phyloP scores from a whole-genome alignment of 2,113 vertebrate species.

The Pteronura brasiliensis region DNA sequence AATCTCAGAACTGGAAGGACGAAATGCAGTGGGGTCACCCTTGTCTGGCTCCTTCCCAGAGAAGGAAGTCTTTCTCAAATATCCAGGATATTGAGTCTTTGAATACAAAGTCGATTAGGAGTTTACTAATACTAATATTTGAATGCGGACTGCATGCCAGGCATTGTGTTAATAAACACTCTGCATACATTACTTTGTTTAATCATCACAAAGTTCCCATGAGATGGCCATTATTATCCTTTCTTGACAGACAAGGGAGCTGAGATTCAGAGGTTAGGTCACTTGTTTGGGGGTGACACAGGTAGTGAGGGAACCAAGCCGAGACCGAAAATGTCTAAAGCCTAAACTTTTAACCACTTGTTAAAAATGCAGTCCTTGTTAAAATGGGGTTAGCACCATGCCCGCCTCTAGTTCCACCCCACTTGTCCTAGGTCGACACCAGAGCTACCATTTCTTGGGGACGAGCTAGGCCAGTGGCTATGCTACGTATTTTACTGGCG shows the following conservation, averaged over 20 bases:
- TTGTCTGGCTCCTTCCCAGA: not conserved
- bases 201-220: not conserved
- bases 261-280: not conserved
- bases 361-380: not conserved
- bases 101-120: not conserved
- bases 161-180: not conserved
- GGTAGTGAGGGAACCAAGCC: not conserved
- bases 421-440: not conserved
- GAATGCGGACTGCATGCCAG: not conserved
- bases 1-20: not conserved
- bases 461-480: not conserved
- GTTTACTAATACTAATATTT: not conserved
- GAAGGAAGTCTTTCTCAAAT: not conserved
- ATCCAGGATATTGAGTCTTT: not conserved
- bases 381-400: not conserved
- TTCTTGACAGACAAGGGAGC: not conserved
- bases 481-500: not conserved
- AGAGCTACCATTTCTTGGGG: not conserved
- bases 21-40: too few relatives aligned
- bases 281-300: not conserved
- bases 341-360: not conserved
- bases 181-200: not conserved
- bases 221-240: not conserved
- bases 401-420: not conserved
- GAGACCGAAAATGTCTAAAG: not conserved